Evolutionary conservation across 2,797 vertebrate genomes (phyloP), one percentile per base, ranked within the genome.

Genomic region (Coranthus polyacanthus): DNA sequence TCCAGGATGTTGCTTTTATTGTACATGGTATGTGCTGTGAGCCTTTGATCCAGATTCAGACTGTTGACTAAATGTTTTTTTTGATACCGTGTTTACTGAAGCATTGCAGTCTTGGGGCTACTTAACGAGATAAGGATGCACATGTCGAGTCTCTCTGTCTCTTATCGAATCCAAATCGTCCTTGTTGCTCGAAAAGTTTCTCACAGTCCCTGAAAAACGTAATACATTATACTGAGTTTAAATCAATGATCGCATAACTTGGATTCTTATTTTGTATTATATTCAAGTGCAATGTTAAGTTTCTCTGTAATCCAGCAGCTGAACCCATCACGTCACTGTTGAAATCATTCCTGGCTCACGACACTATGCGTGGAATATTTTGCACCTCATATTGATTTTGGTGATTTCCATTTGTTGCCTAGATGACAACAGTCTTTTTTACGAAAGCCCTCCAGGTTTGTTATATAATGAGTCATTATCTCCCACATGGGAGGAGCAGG

Each of bases 1-100:
- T 51, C 45, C 70, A 62, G 73, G 72, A 74, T 79, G 75, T 64
- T 61, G 49, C 18, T 55, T 69, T 79, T 18, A 37, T 34, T 68
- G 21, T 59, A 12, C 5, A 2, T 32, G 60, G 18, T 26, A 16
- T 69, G 37, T 47, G 22, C 18, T 43, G 58, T 24, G 16, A 44
- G 15, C n/a, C 53, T 61, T 51, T 75, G 6, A 61, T 61, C 55
- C 36, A 51, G 17, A 12, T 9, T 43, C n/a, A n/a, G n/a, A n/a
- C 12, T 32, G 12, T 8, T 26, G 11, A n/a, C n/a, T n/a, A n/a
- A n/a, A n/a, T 24, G 18, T 49, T 50, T 41, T 73, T 46, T 38
- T 26, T 5, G 36, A 51, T 50, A 26, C 51, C 16, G 22, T 51
- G 39, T 24, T 45, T 52, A 12, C 22, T 36, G 38, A 17, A 32